Evolutionary conservation across 2,113 vertebrate genomes (phyloP).

Genomic region (Ardeotis arabs): DNA sequence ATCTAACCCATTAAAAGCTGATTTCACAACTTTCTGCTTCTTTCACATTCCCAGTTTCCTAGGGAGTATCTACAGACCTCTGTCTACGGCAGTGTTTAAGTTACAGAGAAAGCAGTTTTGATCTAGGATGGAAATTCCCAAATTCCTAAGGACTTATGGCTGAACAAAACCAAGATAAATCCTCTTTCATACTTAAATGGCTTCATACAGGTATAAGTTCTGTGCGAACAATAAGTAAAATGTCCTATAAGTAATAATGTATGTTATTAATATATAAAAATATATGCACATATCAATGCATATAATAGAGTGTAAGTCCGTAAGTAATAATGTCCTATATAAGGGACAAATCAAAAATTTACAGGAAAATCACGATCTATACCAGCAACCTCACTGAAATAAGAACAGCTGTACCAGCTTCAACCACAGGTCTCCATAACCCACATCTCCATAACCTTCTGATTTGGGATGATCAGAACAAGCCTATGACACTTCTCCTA

Average conservation of each 20-base stretch:
- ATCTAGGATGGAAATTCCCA: not conserved
- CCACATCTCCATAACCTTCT: not conserved
- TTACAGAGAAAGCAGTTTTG: not conserved
- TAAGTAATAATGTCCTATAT: not conserved
- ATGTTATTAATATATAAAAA: not conserved
- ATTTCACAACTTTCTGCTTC: not conserved
- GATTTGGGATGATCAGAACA: not conserved
- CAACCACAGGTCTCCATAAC: not conserved
- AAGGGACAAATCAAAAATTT: not conserved
- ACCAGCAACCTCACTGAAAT: not conserved
- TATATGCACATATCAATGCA: not conserved
- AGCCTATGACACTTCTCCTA: not conserved
- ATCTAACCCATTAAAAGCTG: not conserved
- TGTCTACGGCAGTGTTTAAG: not conserved
- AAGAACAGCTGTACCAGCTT: not conserved
- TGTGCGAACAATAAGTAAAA: not conserved
- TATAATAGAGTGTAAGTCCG: not conserved
- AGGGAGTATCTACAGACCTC: not conserved
- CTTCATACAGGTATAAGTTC: not conserved
- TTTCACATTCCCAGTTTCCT: not conserved
- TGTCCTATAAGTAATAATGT: not conserved
- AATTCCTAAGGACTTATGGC: not conserved
- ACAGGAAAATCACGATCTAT: not conserved
- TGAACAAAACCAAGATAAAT: not conserved
- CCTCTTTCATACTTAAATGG: not conserved